These are phyloP conservation scores for Rotaria macrura DNA, from an alignment of 2,888 invertebrate species.

Conservation along the genomic window DNA sequence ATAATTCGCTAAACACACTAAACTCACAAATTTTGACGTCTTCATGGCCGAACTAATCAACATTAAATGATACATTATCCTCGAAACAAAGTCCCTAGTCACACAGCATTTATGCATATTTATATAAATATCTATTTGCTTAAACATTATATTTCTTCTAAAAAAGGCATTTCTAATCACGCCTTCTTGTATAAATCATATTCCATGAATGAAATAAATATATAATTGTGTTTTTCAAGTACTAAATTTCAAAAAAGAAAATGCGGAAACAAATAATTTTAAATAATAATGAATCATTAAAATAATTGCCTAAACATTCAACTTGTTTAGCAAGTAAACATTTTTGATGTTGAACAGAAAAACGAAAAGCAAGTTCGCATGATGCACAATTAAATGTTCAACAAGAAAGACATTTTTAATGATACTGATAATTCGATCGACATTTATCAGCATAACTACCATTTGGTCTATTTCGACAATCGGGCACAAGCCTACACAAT, in stretches of 20 bases:
- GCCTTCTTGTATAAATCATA: neutral
- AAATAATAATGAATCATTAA: neutral
- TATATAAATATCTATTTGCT: neutral
- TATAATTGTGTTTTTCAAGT: neutral
- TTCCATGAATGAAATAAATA: neutral
- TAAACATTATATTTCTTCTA: neutral
- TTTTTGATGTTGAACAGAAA: constrained; percentile 22
- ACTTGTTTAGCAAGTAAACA: constrained; percentile 28
- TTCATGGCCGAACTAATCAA: too few species aligned
- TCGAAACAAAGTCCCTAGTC: neutral
- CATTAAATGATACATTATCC: neutral
- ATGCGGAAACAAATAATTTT: neutral
- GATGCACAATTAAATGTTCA: constrained; percentile 31
- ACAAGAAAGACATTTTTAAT: constrained; percentile 28
- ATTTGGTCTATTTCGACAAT: constrained; percentile 24
- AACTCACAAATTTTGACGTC: too few species aligned
- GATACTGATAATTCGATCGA: constrained; percentile 25
- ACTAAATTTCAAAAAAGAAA: too few species aligned
- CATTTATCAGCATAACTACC: constrained; percentile 30
- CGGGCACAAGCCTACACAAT: constrained; percentile 27
- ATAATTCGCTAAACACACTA: too few species aligned
- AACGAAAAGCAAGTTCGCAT: constrained; percentile 27
- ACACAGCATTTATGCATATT: neutral
- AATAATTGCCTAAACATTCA: constrained; percentile 7
- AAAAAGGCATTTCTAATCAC: neutral